Base-by-base conservation (phyloP, 2,113 vertebrate genomes). In the Chauna torquata region DNA sequence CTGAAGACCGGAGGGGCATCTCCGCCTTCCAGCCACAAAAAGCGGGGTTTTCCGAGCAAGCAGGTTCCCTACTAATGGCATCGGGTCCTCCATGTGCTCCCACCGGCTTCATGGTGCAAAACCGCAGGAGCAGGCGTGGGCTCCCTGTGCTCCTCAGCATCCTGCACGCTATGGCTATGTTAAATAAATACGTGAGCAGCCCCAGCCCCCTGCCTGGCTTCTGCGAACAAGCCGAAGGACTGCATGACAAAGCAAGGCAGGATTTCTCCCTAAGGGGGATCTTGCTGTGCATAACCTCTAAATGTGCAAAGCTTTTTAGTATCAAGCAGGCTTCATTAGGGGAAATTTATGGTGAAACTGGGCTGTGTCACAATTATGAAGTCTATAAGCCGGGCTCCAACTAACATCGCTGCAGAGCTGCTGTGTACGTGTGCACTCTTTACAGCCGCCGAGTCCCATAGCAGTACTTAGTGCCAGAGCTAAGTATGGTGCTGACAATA, bases 81-180 rank as follows among this genome's bases (percentile, higher is more conserved):
- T 16, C 3, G 3, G 10, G 22, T 80, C 27, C 16, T 75, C 68
- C 1, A 6, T 2, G 3, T 16, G 24, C 44, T 77, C 1, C 1
- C 19, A 6, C 49, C 0, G 0, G 2, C 0, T 58, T 36, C 25
- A 2, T 3, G 12, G 47, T 4, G 30, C 5, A 2, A 4, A 76
- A 19, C 20, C 0, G 45, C n/a, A 22, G 38, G 34, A 59, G 47
- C 25, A 59, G 66, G 16, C 45, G 3, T 1, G 0, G 52, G 58
- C 9, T 61, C 77, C 62, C 58, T 2, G 30, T 0, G 0, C 20
- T 74, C 58, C 54, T 58, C 64, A 3, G 2, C 30, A 34, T 25
- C 49, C 77, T 22, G 40, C 23, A 24, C 13, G 6, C 49, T 28
- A 6, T 3, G 17, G 34, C 38, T 58, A 7, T 49, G 23, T 40